Base-by-base conservation (phyloP, 1,140 invertebrate genomes). In the Babylonia areolata region DNA sequence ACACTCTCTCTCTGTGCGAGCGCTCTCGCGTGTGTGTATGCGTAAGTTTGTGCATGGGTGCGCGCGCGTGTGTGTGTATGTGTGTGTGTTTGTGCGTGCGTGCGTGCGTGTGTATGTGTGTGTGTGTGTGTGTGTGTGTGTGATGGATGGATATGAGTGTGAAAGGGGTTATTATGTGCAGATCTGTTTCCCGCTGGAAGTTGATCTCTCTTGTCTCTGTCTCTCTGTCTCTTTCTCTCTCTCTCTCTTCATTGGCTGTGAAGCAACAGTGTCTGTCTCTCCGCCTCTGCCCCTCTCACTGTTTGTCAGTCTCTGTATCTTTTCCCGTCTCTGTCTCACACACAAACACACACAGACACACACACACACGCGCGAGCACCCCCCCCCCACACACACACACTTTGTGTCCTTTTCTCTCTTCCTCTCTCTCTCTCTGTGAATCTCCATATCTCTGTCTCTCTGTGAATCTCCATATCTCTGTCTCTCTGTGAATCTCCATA, bases 41-140 rank as follows among this genome's bases (percentile, higher is more conserved):
- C 28, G 6, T 23, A 2, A 0, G 23, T 23, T 0, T 23, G 58
- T 11, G 58, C 28, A n/a, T 11, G 9, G 5, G 6, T 23, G 31
- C 12, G 71, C 12, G 35, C 12, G 31, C 35, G 71, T 35, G 31
- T 73, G n/a, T 73, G 31, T 73, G 71, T 35, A 31, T 37, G 71
- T 73, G 71, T 73, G n/a, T 73, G 71, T 73, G 69, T 35, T 17
- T 35, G 69, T 35, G 69, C 35, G 69, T 35, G n/a, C 35, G 69
- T 73, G 71, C 35, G 71, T 73, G 71, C 20, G 31, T 35, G 71
- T 35, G 71, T 35, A 31, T 35, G 71, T 73, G 71, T 73, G 71
- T 73, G 71, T 73, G 71, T 73, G 71, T 73, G n/a, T 73, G 58
- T 2, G 58, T 64, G 58, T 69, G 58, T 69, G 58, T 69, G 58